These are phyloP conservation scores for Microcebus murinus DNA, from an alignment of 2,113 vertebrate species.

Conservation along the genomic window DNA sequence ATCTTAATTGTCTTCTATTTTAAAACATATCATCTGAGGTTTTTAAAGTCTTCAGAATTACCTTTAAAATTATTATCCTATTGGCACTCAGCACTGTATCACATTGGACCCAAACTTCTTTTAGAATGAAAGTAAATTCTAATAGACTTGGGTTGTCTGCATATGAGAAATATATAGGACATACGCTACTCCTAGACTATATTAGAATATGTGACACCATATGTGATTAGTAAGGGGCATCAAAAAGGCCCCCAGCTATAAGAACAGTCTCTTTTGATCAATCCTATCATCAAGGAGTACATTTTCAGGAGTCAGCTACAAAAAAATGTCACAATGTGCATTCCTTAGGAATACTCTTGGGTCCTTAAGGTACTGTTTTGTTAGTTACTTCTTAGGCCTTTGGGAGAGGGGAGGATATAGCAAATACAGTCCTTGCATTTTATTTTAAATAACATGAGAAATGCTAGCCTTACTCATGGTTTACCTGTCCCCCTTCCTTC, in stretches of 20 bases:
- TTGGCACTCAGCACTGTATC: too few species aligned
- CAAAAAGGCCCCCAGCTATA: not conserved
- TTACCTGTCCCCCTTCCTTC: not conserved
- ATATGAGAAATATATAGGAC: not conserved
- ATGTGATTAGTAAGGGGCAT: not conserved
- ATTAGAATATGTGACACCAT: not conserved
- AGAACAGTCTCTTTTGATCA: not conserved
- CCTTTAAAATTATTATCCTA: not conserved
- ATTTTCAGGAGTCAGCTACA: not conserved
- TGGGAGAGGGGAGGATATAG: not conserved
- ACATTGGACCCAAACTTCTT: not conserved
- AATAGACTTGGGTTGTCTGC: not conserved
- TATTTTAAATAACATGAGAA: not conserved
- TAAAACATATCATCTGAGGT: not conserved
- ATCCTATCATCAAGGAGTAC: not conserved
- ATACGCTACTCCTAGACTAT: not conserved
- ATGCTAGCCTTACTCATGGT: not conserved
- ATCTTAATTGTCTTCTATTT: not conserved
- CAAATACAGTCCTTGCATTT: not conserved
- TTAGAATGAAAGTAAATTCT: not conserved
- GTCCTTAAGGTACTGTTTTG: not conserved
- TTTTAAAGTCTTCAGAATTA: not conserved
- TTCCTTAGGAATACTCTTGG: not conserved
- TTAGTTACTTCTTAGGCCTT: not conserved
- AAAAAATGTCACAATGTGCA: not conserved